Conservation (phyloP, 2,797 vertebrate species). For the Lagothrix lagotricha region DNA sequence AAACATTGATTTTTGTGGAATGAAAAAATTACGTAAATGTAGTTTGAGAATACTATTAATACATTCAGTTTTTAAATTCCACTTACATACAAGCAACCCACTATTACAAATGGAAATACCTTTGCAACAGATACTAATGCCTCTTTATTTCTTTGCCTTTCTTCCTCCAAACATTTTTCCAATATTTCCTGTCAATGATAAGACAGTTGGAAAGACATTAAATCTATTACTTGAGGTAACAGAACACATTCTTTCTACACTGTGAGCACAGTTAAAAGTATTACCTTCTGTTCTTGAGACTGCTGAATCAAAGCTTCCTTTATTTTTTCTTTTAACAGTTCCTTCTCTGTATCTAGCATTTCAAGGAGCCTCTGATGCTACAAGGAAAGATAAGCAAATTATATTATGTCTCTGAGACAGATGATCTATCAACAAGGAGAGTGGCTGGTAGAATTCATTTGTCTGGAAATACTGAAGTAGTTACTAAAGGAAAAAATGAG, state of each 20-base stretch:
- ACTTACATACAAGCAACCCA: background rate
- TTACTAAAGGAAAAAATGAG: background rate
- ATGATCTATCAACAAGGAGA: background rate
- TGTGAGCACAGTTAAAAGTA: background rate
- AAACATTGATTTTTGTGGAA: background rate
- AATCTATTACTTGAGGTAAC: background rate
- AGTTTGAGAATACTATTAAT: background rate
- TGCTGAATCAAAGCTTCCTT: slow-evolving; percentile 83
- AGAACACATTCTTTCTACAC: background rate
- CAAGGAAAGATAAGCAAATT: slow-evolving; percentile 54
- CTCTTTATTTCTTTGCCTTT: slow-evolving; percentile 84
- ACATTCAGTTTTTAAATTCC: background rate
- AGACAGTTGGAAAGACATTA: slow-evolving; percentile 7
- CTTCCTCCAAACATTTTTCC: slow-evolving; percentile 85
- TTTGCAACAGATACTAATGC: slow-evolving; percentile 81
- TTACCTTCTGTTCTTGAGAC: slow-evolving; percentile 84
- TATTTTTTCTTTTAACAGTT: slow-evolving; percentile 80
- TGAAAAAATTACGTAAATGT: background rate
- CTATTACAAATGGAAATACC: slow-evolving; percentile 76
- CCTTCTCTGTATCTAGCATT: slow-evolving; percentile 84
- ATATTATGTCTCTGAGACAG: background rate
- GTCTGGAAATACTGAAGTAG: background rate
- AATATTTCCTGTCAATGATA: slow-evolving; percentile 81
- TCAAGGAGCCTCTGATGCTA: slow-evolving; percentile 86
- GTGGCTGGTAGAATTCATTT: background rate